Percentiles rank a stretch among this genome's conserved stretches.
phyloP scores from a whole-genome alignment of 2,888 invertebrate genomes.

The Clistopyga incitator region DNA sequence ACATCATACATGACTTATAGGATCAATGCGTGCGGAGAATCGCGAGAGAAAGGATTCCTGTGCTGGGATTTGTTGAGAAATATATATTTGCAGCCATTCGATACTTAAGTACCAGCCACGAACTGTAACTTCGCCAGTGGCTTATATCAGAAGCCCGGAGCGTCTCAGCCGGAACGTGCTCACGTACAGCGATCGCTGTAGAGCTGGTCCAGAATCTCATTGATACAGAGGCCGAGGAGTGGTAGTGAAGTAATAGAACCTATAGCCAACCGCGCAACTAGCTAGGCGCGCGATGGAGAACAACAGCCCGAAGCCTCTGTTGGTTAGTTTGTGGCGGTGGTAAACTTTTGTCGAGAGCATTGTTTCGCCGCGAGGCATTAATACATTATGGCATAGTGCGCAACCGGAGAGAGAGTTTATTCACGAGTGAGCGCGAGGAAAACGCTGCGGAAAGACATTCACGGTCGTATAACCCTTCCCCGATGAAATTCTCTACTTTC shows the following conservation, averaged over 20 bases:
- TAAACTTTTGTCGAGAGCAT: slow-evolving; percentile 65
- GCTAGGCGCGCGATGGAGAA: slow-evolving; percentile 44
- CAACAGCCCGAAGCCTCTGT: slow-evolving; percentile 60
- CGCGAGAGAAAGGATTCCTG: not conserved
- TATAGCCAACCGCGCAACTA: not conserved
- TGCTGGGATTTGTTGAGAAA: not conserved
- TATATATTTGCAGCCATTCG: slow-evolving; percentile 7
- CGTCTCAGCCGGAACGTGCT: slow-evolving; percentile 7
- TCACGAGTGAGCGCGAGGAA: slow-evolving; percentile 8
- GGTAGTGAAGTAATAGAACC: not conserved
- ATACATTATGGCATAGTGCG: slow-evolving; percentile 64
- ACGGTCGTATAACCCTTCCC: slow-evolving; percentile 54
- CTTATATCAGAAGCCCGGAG: not conserved
- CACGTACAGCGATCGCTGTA: not conserved
- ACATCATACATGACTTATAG: not conserved
- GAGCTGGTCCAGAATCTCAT: slow-evolving; percentile 4
- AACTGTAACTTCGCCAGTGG: not conserved
- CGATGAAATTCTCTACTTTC: slow-evolving; percentile 29
- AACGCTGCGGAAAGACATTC: slow-evolving; percentile 39
- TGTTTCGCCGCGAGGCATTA: slow-evolving; percentile 65
- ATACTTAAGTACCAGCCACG: slow-evolving; percentile 5
- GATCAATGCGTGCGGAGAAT: not conserved
- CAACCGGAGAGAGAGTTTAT: slow-evolving; percentile 22
- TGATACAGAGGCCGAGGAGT: not conserved
- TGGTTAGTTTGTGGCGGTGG: slow-evolving; percentile 59